Percentiles rank a stretch among this genome's conserved stretches.
Conservation (phyloP, 2,113 vertebrate species). For the Campylomormyrus numenius region DNA sequence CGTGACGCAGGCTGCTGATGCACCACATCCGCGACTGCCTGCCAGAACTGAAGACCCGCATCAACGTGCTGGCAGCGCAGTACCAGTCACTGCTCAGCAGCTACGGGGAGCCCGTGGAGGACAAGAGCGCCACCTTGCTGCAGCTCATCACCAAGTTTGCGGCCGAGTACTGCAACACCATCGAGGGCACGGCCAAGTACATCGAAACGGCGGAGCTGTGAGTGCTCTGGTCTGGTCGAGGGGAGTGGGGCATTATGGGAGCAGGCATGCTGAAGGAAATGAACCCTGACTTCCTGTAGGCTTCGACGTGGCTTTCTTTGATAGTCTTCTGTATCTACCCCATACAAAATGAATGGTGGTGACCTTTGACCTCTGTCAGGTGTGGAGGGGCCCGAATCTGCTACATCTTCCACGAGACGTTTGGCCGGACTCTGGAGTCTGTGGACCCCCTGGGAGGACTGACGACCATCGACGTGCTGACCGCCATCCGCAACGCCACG, state of each 20-base stretch:
- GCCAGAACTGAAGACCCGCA: slow-evolving; percentile 92
- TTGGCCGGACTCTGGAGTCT: slow-evolving; percentile 92
- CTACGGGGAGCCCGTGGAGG: slow-evolving; percentile 91
- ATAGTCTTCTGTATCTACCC: background rate
- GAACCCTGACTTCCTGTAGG: background rate
- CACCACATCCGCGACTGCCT: slow-evolving; percentile 97
- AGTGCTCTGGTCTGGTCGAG: slow-evolving; percentile 47
- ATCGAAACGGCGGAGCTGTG: slow-evolving; percentile 95
- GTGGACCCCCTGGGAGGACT: slow-evolving; percentile 91
- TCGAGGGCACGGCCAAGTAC: slow-evolving; percentile 98
- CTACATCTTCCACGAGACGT: slow-evolving; percentile 98
- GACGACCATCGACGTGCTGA: slow-evolving; percentile 94
- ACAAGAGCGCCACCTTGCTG: slow-evolving; percentile 87
- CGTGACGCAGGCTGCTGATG: slow-evolving; percentile 76
- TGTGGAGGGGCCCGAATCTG: slow-evolving; percentile 96
- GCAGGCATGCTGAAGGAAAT: background rate
- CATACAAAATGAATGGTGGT: background rate
- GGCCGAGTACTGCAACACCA: slow-evolving; percentile 95
- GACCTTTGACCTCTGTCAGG: slow-evolving; percentile 54
- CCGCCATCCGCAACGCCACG: slow-evolving; percentile 96
- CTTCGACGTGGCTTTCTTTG: background rate
- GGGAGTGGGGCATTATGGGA: background rate
- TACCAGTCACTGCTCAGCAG: slow-evolving; percentile 93
- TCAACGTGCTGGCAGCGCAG: slow-evolving; percentile 90
- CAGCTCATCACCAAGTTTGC: slow-evolving; percentile 99